Percentiles rank a stretch among this genome's conserved stretches.
Evolutionary conservation across 1,140 invertebrate species (phyloP).

Genomic region (Drosophila santomea): DNA sequence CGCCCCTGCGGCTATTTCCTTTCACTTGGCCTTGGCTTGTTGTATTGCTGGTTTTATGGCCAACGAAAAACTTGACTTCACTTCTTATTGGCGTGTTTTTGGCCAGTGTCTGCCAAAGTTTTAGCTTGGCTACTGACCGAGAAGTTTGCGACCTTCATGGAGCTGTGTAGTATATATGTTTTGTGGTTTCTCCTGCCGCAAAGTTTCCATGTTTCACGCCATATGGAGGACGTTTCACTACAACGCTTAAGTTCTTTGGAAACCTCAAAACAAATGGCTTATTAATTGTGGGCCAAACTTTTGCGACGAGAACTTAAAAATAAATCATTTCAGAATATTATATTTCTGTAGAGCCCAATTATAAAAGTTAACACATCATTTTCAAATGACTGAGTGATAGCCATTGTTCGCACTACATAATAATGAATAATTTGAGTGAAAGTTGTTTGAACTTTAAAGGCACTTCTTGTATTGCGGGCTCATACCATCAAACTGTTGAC

Average conservation of each 20-base stretch:
- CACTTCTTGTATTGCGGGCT: constrained; percentile 5
- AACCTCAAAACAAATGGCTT: constrained; percentile 29
- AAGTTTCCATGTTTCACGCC: constrained; percentile 28
- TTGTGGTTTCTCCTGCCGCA: constrained; percentile 32
- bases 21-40: constrained; percentile 44
- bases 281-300: constrained; percentile 36
- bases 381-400: background rate
- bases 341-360: too few relatives aligned
- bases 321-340: background rate
- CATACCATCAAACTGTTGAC: constrained; percentile 7
- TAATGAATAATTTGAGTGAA: background rate
- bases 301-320: background rate
- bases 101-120: constrained; percentile 42
- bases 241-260: background rate
- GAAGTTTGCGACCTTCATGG: constrained; percentile 42
- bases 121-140: constrained; percentile 32
- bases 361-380: background rate
- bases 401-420: background rate
- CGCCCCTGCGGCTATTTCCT: constrained; percentile 25
- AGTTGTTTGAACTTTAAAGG: background rate
- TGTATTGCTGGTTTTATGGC: constrained; percentile 18
- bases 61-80: constrained; percentile 30
- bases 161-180: constrained; percentile 34
- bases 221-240: constrained; percentile 4
- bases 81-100: constrained; percentile 40